Evolutionary conservation across 2,113 vertebrate genomes (phyloP).

Genomic region (Zapus hudsonius): DNA sequence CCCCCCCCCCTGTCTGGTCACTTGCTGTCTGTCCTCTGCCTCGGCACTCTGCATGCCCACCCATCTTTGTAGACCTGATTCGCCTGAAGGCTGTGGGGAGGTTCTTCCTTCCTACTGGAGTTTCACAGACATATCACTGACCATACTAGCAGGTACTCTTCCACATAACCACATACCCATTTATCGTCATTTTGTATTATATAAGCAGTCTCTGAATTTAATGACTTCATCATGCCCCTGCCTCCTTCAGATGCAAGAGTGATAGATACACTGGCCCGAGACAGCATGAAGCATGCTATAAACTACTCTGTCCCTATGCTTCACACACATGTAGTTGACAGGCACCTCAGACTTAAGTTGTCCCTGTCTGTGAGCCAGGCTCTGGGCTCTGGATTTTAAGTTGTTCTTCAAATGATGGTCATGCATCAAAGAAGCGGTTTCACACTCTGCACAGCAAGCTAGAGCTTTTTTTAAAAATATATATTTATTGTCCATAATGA

Average conservation of each 20-base stretch:
- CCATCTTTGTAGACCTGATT: neutral
- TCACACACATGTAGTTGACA: neutral
- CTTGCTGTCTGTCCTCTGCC: too few species aligned
- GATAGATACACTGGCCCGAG: neutral
- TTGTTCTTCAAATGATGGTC: too few species aligned
- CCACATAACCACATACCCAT: fast-evolving
- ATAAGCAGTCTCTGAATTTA: neutral
- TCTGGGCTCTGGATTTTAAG: neutral
- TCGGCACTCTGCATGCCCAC: neutral
- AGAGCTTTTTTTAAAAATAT: too few species aligned
- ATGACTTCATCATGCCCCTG: neutral
- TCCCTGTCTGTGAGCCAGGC: neutral
- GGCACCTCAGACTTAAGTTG: neutral
- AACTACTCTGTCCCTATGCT: neutral
- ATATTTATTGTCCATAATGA: too few species aligned
- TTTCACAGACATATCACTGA: neutral
- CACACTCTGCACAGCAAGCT: neutral
- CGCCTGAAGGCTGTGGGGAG: fast-evolving
- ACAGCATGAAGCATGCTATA: neutral
- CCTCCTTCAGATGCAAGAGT: neutral
- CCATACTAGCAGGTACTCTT: neutral
- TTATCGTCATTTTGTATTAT: neutral
- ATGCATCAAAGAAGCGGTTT: too few species aligned
- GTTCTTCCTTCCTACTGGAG: neutral
- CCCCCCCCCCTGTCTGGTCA: too few species aligned